Evolutionary conservation across 2,797 vertebrate genomes (phyloP).

Genomic region (Trachops cirrhosus): DNA sequence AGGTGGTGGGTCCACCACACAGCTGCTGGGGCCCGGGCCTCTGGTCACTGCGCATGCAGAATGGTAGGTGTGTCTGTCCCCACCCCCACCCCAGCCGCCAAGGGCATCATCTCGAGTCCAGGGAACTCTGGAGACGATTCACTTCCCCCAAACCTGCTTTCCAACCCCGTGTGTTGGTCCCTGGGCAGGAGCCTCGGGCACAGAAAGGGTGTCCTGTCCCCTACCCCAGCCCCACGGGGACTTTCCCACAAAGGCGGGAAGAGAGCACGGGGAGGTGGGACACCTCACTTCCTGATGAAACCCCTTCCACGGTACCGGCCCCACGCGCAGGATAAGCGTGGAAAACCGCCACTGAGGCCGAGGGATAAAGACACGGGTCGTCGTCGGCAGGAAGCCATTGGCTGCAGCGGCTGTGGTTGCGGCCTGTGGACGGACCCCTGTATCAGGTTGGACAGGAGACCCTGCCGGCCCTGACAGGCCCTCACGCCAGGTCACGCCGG

Average conservation of each 20-base stretch:
- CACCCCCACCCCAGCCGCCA: too few relatives aligned
- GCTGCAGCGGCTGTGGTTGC: background rate
- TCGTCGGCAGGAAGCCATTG: background rate
- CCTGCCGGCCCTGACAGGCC: background rate
- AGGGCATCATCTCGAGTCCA: background rate
- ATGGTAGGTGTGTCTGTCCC: accelerated
- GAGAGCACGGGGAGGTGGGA: background rate
- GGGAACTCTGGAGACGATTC: background rate
- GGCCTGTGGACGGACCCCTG: too few relatives aligned
- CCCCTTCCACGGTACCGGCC: accelerated
- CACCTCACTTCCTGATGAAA: background rate
- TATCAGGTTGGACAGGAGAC: background rate
- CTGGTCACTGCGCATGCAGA: too few relatives aligned
- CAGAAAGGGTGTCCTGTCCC: background rate
- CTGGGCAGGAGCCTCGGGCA: background rate
- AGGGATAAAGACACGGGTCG: background rate
- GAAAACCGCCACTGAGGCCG: background rate
- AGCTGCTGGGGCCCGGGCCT: background rate
- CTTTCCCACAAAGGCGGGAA: background rate
- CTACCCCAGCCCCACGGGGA: background rate
- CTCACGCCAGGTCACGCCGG: too few relatives aligned
- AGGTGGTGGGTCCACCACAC: too few relatives aligned
- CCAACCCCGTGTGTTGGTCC: background rate
- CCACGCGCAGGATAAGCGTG: background rate
- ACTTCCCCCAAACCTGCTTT: background rate